These are phyloP conservation scores for Cyprinodon variegatus DNA, from an alignment of 2,113 vertebrate species.

Conservation along the genomic window DNA sequence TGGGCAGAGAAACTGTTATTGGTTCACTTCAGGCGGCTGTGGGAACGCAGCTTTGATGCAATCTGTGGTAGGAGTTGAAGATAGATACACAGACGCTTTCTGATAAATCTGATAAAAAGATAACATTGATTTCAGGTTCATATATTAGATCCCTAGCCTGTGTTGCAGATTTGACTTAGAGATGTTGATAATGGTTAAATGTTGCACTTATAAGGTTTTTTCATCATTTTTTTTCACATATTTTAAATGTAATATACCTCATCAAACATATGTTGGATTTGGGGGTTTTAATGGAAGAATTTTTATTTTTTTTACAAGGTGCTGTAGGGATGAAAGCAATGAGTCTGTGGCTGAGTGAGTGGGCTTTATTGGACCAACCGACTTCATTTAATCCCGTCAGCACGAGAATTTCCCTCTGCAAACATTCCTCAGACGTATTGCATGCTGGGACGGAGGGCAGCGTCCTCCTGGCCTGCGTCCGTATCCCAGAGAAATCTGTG, in stretches of 20 bases:
- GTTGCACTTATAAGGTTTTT: too few relatives aligned
- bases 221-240: too few relatives aligned
- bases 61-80: not conserved
- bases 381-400: constrained; percentile 60
- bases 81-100: not conserved
- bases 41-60: not conserved
- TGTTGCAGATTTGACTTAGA: too few relatives aligned
- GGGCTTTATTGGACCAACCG: constrained; percentile 20
- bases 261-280: not conserved
- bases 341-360: constrained; percentile 29
- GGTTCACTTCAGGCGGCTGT: too few relatives aligned
- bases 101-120: not conserved
- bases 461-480: constrained; percentile 14
- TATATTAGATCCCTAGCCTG: not conserved
- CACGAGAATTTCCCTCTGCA: constrained; percentile 56
- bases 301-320: too few relatives aligned
- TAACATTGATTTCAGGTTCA: not conserved
- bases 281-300: not conserved
- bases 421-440: constrained; percentile 66
- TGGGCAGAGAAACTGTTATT: too few relatives aligned
- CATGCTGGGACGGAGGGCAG: constrained; percentile 29
- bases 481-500: constrained; percentile 46
- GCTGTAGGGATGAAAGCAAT: constrained; percentile 47
- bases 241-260: too few relatives aligned
- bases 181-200: too few relatives aligned